Evolutionary conservation across 2,888 invertebrate genomes (phyloP), one percentile per base, ranked within the genome.

Genomic region (Erebia palarica): DNA sequence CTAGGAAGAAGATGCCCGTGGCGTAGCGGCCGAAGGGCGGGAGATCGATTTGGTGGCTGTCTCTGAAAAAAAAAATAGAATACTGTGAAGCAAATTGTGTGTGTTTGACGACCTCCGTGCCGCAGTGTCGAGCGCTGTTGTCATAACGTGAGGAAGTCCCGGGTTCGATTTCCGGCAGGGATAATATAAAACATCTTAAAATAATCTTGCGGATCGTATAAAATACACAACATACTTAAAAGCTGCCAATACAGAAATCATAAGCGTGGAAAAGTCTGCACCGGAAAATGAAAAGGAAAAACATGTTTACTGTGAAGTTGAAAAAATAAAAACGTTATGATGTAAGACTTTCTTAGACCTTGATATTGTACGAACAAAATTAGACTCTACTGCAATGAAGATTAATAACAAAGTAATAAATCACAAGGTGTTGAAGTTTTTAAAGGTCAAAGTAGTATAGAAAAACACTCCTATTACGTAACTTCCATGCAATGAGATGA

Each of bases 1-100:
- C 98, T 88, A 99, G 93, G 92, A 98, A 99, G 84, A 99, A 95
- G 76, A 99, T 98, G 73, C 99, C 99, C 21, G 99, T 99, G 68
- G 99, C 99, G 94, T 99, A 99, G 78, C 95, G 94, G 5, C 99
- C 99, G 80, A 96, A 95, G 21, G 96, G 95, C 10, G 99, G 99
- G 79, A 99, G 94, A 77, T 96, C 95, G 73, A 98, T 94, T 80
- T 96, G 96, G 81, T 96, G 95, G 76, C 95, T 95, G 83, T 97
- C 96, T 87, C 98, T 98, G 92, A 13, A 65, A 65, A 42, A 44
- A 36, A 60, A 11, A 16, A 60, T 10, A 59, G 7, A 42, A 60
- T 3, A 13, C 13, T 27, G 55, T 53, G n/a, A 16, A 16, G 18
- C 55, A 55, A 16, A n/a, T n/a, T n/a, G n/a, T n/a, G n/a, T n/a